phyloP scores from a whole-genome alignment of 1,140 invertebrate species.

The Grapholita molesta region DNA sequence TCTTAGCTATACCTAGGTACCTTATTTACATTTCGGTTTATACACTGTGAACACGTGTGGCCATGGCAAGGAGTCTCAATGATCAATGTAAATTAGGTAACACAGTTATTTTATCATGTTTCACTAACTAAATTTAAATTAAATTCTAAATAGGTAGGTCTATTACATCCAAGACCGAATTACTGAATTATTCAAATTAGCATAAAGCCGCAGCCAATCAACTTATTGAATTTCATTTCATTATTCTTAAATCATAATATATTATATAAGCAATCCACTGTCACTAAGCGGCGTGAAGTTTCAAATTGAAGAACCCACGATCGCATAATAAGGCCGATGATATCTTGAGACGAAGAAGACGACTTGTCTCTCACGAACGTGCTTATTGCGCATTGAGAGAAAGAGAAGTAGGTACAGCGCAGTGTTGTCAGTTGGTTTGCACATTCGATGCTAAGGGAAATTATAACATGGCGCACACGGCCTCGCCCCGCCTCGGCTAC shows the following conservation, averaged over 20 bases:
- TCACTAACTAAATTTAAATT: background rate
- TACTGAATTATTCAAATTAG: background rate
- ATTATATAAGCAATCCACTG: conserved; percentile 8
- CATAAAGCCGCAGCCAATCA: background rate
- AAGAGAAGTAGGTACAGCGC: conserved; percentile 64
- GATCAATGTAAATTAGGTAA: too few relatives aligned
- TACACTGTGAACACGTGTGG: too few relatives aligned
- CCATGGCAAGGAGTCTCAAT: too few relatives aligned
- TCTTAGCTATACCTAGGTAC: too few relatives aligned
- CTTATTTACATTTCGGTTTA: too few relatives aligned
- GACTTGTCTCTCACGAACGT: conserved; percentile 36
- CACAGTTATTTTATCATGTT: background rate
- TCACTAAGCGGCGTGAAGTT: background rate
- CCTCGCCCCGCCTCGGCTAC: conserved; percentile 73
- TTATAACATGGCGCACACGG: conserved; percentile 75
- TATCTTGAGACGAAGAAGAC: conserved; percentile 1
- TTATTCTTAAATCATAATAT: background rate
- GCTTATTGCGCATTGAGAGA: conserved; percentile 50
- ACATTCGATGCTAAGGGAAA: conserved; percentile 75
- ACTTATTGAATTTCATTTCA: background rate
- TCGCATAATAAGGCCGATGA: conserved; percentile 1
- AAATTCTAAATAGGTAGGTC: background rate
- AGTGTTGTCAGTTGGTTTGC: conserved; percentile 64
- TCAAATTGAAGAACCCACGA: background rate
- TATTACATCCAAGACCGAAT: background rate